Evolutionary conservation across 1,140 invertebrate genomes (phyloP), one percentile per base, ranked within the genome.

Genomic region (Meloidogyne hapla): DNA sequence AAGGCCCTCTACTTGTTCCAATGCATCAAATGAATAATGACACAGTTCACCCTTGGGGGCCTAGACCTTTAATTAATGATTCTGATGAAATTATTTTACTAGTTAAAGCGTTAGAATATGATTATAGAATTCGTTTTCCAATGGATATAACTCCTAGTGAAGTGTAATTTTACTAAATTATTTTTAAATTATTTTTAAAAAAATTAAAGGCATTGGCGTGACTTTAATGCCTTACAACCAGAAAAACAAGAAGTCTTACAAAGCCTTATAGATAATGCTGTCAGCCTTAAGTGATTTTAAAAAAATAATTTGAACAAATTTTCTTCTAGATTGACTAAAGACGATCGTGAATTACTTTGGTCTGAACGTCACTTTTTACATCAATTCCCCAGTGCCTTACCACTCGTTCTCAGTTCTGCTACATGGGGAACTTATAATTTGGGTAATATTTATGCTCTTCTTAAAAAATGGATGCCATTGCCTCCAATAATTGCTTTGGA

Each of bases 261-360:
- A 21, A 40, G n/a, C 15, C 23, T 81, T 62, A n/a, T 80, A 3
- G 79, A 81, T 18, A 76, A 62, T 63, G 71, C 21, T 23, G 64
- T 69, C 10, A 78, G 76, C 28, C 69, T 65, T 23, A 33, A 12
- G 78, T 80, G 10, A 79, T 38, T 21, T 69, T 12, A 2, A 77
- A 67, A 64, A 77, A 10, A 1, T 68, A 23, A 28, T 38, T 33
- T 33, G 4, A 0, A 33, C 9, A 69, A 28, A 28, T 69, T 69
- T n/a, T 15, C 1, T 79, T 79, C 25, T 33, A 80, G 67, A n/a
- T 33, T 82, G 25, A 26, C 40, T 25, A 45, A 81, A 18, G 81
- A 82, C 28, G 79, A 82, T 63, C 79, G 79, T 21, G n/a, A 80
- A 56, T 15, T 82, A n/a, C 64, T 82, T 12, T 82, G 81, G 81